Percentiles rank a stretch among this genome's conserved stretches.
Evolutionary conservation across 2,888 invertebrate genomes (phyloP).

Genomic region (Metalampra italica): DNA sequence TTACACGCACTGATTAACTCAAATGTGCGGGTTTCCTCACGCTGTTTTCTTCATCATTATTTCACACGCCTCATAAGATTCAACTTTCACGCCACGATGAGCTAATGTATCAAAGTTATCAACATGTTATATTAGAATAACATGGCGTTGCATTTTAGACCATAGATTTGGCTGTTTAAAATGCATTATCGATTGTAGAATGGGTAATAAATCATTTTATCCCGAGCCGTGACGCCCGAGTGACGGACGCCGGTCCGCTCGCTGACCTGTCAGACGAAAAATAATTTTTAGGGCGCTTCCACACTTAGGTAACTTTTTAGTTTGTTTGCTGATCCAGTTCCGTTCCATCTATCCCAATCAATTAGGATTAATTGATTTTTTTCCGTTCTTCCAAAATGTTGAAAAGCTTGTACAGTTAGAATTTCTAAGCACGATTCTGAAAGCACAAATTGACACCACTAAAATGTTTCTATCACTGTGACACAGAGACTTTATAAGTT

Average conservation of each 20-base stretch:
- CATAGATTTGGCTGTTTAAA: slow-evolving; percentile 29
- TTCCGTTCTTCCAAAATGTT: too few relatives aligned
- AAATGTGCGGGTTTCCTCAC: too few relatives aligned
- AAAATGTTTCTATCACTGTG: too few relatives aligned
- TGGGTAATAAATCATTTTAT: slow-evolving; percentile 57
- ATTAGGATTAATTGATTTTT: too few relatives aligned
- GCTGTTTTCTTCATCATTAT: neutral
- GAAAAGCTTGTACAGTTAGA: too few relatives aligned
- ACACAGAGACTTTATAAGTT: too few relatives aligned
- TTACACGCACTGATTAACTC: too few relatives aligned
- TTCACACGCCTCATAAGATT: neutral
- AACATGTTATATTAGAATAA: slow-evolving; percentile 36
- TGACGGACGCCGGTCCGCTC: slow-evolving; percentile 41
- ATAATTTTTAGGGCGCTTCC: slow-evolving; percentile 3
- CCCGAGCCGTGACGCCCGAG: slow-evolving; percentile 46
- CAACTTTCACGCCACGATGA: slow-evolving; percentile 46
- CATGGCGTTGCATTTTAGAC: slow-evolving; percentile 27
- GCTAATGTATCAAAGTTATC: slow-evolving; percentile 41
- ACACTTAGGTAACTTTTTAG: neutral
- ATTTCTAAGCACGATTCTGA: too few relatives aligned
- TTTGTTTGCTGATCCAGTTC: neutral
- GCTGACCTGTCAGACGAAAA: slow-evolving; percentile 3
- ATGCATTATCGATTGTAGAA: slow-evolving; percentile 34
- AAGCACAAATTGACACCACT: too few relatives aligned
- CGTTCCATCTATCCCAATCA: too few relatives aligned